A percentile compares a stretch with the other conserved stretches of the same genome.
These are phyloP conservation scores for Microtus oregoni DNA, from an alignment of 2,113 vertebrate species.

Conservation along the genomic window DNA sequence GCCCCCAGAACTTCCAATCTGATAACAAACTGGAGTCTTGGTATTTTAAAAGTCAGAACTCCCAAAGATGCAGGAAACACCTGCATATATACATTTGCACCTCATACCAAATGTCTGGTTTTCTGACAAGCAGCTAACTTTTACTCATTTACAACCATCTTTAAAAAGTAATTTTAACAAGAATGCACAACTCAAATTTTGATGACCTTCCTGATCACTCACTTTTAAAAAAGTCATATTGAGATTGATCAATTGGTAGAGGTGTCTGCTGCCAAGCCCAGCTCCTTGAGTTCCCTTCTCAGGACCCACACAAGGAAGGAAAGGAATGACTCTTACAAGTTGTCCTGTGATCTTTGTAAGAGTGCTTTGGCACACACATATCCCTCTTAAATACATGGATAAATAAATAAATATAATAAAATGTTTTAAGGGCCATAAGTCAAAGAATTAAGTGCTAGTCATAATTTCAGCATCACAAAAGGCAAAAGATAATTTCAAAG, in stretches of 20 bases:
- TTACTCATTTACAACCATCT: constrained; percentile 5
- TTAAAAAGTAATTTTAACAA: constrained; percentile 61
- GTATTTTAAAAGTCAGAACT: constrained; percentile 7
- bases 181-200: constrained; percentile 30
- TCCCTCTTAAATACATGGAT: not conserved
- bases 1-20: not conserved
- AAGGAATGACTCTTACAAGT: not conserved
- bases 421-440: not conserved
- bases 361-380: not conserved
- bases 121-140: not conserved
- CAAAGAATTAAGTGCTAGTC: not conserved
- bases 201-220: not conserved
- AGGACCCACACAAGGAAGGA: not conserved
- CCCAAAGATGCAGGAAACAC: not conserved
- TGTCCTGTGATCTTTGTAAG: not conserved
- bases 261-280: not conserved
- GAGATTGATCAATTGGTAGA: not conserved
- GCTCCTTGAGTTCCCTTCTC: not conserved
- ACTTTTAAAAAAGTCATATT: not conserved
- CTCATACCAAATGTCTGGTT: constrained; percentile 33
- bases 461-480: constrained; percentile 23
- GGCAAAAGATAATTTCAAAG: constrained; percentile 52
- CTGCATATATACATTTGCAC: not conserved
- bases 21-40: not conserved
- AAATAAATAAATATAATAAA: not conserved